Percentiles rank a stretch among this genome's conserved stretches.
phyloP scores from a whole-genome alignment of 1,140 invertebrate species.

The Nylanderia fulva region DNA sequence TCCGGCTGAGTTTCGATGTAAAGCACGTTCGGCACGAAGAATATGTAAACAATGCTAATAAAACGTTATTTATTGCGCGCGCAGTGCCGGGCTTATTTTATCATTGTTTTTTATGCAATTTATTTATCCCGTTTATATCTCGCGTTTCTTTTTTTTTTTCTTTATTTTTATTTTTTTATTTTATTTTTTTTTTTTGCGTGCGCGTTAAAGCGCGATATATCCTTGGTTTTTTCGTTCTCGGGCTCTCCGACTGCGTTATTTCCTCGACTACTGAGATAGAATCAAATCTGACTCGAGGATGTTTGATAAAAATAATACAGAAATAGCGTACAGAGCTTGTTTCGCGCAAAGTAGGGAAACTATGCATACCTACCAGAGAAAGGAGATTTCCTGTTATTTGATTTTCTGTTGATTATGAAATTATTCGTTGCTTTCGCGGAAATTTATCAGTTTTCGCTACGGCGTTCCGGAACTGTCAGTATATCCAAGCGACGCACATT shows the following conservation, averaged over 20 bases:
- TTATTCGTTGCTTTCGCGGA: constrained; percentile 14
- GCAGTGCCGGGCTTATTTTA: constrained; percentile 53
- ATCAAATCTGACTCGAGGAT: constrained; percentile 25
- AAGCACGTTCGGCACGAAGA: constrained; percentile 61
- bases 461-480: neutral
- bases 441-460: neutral
- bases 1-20: constrained; percentile 54
- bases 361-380: neutral
- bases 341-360: neutral
- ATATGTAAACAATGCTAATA: constrained; percentile 64
- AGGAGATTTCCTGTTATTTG: neutral
- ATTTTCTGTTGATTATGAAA: constrained; percentile 2
- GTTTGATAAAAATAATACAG: constrained; percentile 54
- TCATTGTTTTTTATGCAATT: constrained; percentile 62
- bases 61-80: constrained; percentile 61
- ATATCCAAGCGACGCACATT: neutral
- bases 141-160: neutral
- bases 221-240: constrained; percentile 37
- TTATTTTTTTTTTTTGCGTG: neutral
- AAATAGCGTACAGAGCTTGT: neutral
- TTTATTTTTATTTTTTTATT: constrained; percentile 6
- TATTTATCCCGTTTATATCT: constrained; percentile 55
- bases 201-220: constrained; percentile 54
- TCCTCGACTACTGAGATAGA: neutral
- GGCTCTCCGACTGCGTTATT: neutral